A percentile compares a stretch with the other conserved stretches of the same genome.
Conservation (phyloP, 2,797 vertebrate species). For the Sternarchorhynchus goeldii region DNA sequence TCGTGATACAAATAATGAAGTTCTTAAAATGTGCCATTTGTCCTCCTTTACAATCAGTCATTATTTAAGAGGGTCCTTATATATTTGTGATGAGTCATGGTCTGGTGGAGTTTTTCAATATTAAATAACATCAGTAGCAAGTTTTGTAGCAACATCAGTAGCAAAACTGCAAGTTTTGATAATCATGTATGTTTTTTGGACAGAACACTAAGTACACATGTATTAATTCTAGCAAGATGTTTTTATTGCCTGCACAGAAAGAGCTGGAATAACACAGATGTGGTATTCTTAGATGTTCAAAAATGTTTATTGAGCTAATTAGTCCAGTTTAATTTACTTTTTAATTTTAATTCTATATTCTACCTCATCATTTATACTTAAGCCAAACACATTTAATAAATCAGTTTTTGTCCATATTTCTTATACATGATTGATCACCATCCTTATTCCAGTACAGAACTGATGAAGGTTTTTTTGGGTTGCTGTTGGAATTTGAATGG, state of each 20-base stretch:
- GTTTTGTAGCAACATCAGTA: too few relatives aligned
- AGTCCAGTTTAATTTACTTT: conserved; percentile 57
- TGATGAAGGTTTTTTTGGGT: conserved; percentile 77
- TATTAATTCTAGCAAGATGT: conserved; percentile 21
- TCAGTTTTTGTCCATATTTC: conserved; percentile 79
- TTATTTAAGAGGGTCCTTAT: conserved; percentile 42
- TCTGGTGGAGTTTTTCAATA: too few relatives aligned
- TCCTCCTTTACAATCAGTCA: conserved; percentile 35
- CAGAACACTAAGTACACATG: conserved; percentile 5
- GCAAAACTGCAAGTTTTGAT: not conserved
- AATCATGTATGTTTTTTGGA: too few relatives aligned
- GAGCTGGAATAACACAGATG: conserved; percentile 4
- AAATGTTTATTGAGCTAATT: not conserved
- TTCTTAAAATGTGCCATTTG: conserved; percentile 55
- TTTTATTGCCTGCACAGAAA: conserved; percentile 15
- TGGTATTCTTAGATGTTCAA: conserved; percentile 53
- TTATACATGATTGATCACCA: conserved; percentile 77
- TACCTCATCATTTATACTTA: conserved; percentile 83
- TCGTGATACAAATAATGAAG: conserved; percentile 67
- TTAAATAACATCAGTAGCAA: too few relatives aligned
- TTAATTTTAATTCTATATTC: conserved; percentile 80
- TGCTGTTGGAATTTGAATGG: conserved; percentile 88
- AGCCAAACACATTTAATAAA: conserved; percentile 85
- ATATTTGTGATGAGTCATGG: not conserved
- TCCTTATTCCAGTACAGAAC: conserved; percentile 83